A percentile compares a stretch with the other conserved stretches of the same genome.
These are phyloP conservation scores for Dicaeum eximium DNA, from an alignment of 2,113 vertebrate genomes.

Conservation along the genomic window DNA sequence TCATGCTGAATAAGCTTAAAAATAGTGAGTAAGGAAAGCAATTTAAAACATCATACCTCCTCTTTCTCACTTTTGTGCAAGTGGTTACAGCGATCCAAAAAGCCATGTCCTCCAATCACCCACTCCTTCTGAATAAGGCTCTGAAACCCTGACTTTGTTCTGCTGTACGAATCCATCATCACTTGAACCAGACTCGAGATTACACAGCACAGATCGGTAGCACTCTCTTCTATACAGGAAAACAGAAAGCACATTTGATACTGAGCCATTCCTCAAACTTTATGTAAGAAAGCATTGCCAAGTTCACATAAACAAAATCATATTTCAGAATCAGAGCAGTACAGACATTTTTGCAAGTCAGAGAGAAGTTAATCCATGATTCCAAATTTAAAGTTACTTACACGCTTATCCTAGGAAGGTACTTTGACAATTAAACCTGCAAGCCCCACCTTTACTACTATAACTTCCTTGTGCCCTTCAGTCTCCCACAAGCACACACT, in stretches of 20 bases:
- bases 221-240: conserved; percentile 76
- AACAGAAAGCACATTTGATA: not conserved
- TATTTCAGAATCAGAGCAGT: not conserved
- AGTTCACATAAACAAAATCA: not conserved
- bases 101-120: conserved; percentile 81
- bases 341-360: not conserved
- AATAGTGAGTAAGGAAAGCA: not conserved
- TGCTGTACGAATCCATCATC: conserved; percentile 85
- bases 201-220: conserved; percentile 85
- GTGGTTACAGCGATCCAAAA: conserved; percentile 86
- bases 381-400: not conserved
- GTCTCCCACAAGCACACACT: not conserved
- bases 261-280: not conserved
- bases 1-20: not conserved
- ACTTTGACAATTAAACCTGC: not conserved
- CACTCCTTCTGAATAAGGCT: conserved; percentile 89
- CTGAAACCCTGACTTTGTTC: conserved; percentile 83
- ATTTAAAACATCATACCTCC: conserved; percentile 60
- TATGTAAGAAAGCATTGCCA: not conserved
- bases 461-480: not conserved
- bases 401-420: accelerated
- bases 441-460: accelerated
- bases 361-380: not conserved
- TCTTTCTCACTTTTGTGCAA: conserved; percentile 83
- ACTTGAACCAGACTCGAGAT: conserved; percentile 85